Conservation (phyloP, 2,888 invertebrate genomes). For the Euplexia lucipara region DNA sequence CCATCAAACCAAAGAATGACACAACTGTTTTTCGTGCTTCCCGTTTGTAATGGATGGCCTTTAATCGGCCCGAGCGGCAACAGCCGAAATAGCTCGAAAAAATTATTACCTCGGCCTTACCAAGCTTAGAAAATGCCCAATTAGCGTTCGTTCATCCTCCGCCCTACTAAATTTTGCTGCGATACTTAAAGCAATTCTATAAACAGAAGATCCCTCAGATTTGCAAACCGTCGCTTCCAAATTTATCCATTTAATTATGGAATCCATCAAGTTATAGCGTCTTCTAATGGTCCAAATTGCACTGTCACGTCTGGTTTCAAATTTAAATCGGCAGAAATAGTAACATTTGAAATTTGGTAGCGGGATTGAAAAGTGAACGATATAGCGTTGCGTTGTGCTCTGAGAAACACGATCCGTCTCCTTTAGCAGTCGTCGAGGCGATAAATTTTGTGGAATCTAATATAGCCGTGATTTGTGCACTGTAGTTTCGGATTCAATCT, state of each 20-base stretch:
- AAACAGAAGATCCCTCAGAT: constrained; percentile 8
- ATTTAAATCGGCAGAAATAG: constrained; percentile 54
- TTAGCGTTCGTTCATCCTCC: background rate
- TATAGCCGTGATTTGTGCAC: constrained; percentile 76
- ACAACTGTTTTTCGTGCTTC: too few relatives aligned
- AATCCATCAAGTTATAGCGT: constrained; percentile 5
- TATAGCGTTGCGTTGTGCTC: constrained; percentile 58
- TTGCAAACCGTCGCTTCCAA: constrained; percentile 8
- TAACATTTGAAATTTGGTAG: constrained; percentile 57
- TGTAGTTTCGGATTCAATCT: constrained; percentile 67
- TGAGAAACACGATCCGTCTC: constrained; percentile 69
- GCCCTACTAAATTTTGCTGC: background rate
- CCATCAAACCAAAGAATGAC: too few relatives aligned
- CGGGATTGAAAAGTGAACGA: constrained; percentile 64
- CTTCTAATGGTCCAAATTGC: constrained; percentile 28
- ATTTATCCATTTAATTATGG: constrained; percentile 6
- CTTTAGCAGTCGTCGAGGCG: constrained; percentile 70
- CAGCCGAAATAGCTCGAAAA: background rate
- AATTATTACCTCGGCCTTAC: background rate
- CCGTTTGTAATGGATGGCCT: background rate
- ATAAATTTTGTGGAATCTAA: constrained; percentile 77
- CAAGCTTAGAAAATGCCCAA: background rate
- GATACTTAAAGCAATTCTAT: background rate
- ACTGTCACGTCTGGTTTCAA: constrained; percentile 31
- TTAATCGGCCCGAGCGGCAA: background rate